A percentile compares a stretch with the other conserved stretches of the same genome.
Evolutionary conservation across 35 echinoderm and acorn worm species (phyloP).

Genomic region (Ptychodera flava): DNA sequence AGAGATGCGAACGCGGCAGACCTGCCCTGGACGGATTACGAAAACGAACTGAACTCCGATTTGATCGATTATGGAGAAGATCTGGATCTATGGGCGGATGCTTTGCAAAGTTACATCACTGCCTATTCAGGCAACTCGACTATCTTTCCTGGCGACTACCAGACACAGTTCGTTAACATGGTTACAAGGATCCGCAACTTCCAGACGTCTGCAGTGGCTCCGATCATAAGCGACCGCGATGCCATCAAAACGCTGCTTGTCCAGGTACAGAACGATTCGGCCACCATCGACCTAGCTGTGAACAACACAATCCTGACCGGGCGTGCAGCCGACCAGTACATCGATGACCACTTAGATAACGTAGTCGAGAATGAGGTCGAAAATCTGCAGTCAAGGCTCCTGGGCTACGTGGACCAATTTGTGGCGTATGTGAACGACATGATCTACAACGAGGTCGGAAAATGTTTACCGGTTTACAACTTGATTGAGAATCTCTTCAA

Average conservation of each 20-base stretch:
- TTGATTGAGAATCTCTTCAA: slow-evolving; percentile 57
- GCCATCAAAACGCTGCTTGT: background rate
- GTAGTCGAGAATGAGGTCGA: slow-evolving; percentile 43
- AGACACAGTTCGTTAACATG: background rate
- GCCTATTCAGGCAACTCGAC: background rate
- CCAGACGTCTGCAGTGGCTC: background rate
- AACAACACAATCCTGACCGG: slow-evolving; percentile 39
- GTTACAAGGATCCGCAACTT: background rate
- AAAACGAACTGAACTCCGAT: background rate
- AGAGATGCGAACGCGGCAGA: background rate
- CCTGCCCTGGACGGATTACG: background rate
- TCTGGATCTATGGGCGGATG: background rate
- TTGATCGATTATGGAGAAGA: background rate
- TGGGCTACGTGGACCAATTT: slow-evolving; percentile 88
- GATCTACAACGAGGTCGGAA: slow-evolving; percentile 63
- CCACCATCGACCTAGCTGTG: slow-evolving; percentile 3
- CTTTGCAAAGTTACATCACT: background rate
- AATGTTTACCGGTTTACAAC: slow-evolving; percentile 75
- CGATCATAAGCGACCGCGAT: background rate
- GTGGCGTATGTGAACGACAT: slow-evolving; percentile 49
- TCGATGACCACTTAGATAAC: slow-evolving; percentile 37
- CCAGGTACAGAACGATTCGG: background rate
- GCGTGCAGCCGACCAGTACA: slow-evolving; percentile 40
- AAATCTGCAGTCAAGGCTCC: slow-evolving; percentile 16
- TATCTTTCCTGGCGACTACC: background rate